Evolutionary conservation across 2,888 invertebrate species (phyloP), one percentile per base, ranked within the genome.

Genomic region (Clitarchus hookeri): DNA sequence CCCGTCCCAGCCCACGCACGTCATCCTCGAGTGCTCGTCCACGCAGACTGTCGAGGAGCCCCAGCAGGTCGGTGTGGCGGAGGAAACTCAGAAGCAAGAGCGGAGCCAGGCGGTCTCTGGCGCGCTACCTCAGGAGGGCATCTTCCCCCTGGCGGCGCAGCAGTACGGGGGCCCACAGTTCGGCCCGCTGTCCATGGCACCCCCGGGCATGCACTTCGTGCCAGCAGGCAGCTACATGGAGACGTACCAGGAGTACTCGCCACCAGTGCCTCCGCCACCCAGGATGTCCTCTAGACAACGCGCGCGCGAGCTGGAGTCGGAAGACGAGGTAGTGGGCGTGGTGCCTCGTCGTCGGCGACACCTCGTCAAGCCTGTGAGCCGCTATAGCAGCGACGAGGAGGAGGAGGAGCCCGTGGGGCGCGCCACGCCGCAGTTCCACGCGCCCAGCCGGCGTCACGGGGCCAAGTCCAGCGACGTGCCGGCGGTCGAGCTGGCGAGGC

Each of bases 401-500:
- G 83, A 90, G 85, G 89, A 91, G 44, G 89, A 90, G 84, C 90
- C 90, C 87, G 89, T 13, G 16, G 12, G 16, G 12, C 12, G 11
- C 12, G 16, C 6, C 48, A 48, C 48, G 90, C 44, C 90, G 89
- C 6, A 36, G 36, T 36, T 36, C 36, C 90, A 90, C 6, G 89
- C 27, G 87, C 89, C 86, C 13, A 77, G 84, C 89, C 89, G 86
- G 89, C 89, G 89, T 90, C 87, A 87, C 83, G 65, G 65, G 44
- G 84, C 84, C 88, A 84, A 87, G 87, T 86, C 87, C 86, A 80
- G 88, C 87, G 82, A 87, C 89, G 87, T 91, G 90, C 6, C 90
- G 4, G 94, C 97, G 88, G 92, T 93, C 0, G 95, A 96, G 89
- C 94, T 96, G 44, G 94, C 95, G 19, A 93, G 94, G 0, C 96